Evolutionary conservation across 30 jellyfish, hydroid and myxozoan species (phyloP), one percentile per base, ranked within the genome.

Genomic region (Aurelia aurita): DNA sequence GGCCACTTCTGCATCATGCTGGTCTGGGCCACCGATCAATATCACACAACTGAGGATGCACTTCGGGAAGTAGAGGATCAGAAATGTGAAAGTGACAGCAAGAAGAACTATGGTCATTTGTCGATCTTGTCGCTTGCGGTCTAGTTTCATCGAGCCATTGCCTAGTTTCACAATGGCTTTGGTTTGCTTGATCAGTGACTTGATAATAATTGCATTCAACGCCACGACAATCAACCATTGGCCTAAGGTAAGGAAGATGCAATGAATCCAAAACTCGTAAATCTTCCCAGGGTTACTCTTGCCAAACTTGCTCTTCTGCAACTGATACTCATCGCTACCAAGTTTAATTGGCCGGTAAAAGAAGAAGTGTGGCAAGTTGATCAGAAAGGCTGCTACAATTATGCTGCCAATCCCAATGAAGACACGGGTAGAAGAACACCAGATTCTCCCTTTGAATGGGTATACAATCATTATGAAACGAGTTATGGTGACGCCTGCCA

Each of bases 231-330:
- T 77, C 15, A 86, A 78, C 97, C 97, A 90, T 9, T 96, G 97
- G 6, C 69, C 96, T 64, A 90, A 59, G 63, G 86, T 92, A 22
- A 90, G 74, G 45, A 85, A 57, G 65, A 90, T 90, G 93, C 97
- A 90, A 58, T 90, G 97, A 23, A 85, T 85, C 97, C 97, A 90
- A 72, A 90, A 90, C 49, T 90, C 96, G 72, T 90, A 90, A 74
- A 76, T 85, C 67, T 76, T 82, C 27, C 96, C 89, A 0, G 81
- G 82, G 34, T 78, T 93, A 32, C 96, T 83, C 25, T 54, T 25
- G 18, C 96, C 97, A 69, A 63, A 90, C 65, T 90, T 72, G 16
- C 96, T 84, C 76, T 54, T 34, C 26, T 77, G 80, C 0, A 84
- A 47, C 72, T 73, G 35, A 70, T 75, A 84, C 10, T 64, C 78